Evolutionary conservation across 2,888 invertebrate genomes (phyloP), one percentile per base, ranked within the genome.

Genomic region (Entomobrya proxima): DNA sequence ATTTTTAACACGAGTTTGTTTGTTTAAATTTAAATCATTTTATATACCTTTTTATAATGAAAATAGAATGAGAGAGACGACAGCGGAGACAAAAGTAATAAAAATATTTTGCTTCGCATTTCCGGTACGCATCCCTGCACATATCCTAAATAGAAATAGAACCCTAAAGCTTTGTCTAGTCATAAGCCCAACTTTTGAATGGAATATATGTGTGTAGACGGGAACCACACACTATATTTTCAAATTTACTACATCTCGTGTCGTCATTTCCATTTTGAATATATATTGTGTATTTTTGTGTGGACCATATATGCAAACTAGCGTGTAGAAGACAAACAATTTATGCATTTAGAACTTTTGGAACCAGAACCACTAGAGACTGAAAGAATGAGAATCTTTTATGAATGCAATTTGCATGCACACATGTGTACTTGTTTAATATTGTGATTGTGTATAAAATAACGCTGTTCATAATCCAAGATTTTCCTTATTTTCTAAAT

Each of bases 321-420:
- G 40, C n/a, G n/a, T n/a, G n/a, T n/a, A n/a, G n/a, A 35, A 30
- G n/a, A 61, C 32, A 61, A 58, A 40, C 40, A 69, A 69, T 69
- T 69, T 69, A 69, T 69, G 67, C 67, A 69, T 69, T 69, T 64
- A 37, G 64, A 64, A 64, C 64, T 69, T 40, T 69, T 69, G 67
- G 67, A 69, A 69, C 13, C 40, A 40, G 44, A 69, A 69, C 67
- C 13, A 24, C 30, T 5, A 61, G n/a, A 9, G n/a, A n/a, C 27
- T 58, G 58, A 40, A 76, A 18, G 35, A 27, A 27, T 11, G 52
- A 37, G 27, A 4, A 7, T 15, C 32, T 24, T 69, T 69, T 69
- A 69, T 69, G 67, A 69, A 40, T 69, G 67, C 67, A 69, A 69
- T 69, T 69, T 69, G 24, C 67, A 69, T 69, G 67, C 67, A 69